These are phyloP conservation scores for Cryptotis parvus DNA, from an alignment of 2,113 vertebrate genomes.

Conservation along the genomic window DNA sequence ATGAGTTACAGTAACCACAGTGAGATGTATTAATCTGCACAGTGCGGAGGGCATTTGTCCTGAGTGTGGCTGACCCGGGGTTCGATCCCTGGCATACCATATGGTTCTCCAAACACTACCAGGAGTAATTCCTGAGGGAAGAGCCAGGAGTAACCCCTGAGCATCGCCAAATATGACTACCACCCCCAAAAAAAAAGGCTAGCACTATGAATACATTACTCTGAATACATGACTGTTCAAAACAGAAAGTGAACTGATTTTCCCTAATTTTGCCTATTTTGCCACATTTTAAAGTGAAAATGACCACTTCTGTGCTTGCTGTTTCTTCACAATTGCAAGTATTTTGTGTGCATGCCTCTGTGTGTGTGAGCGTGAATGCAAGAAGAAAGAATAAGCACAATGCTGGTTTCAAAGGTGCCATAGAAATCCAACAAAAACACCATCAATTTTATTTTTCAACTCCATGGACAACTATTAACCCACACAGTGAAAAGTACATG, in stretches of 20 bases:
- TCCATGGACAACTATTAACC: slow-evolving; percentile 54
- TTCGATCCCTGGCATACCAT: too few relatives aligned
- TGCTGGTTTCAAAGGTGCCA: slow-evolving; percentile 37
- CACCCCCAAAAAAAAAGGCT: too few relatives aligned
- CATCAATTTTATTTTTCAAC: slow-evolving; percentile 57
- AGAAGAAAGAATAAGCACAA: slow-evolving; percentile 58
- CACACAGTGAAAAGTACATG: slow-evolving; percentile 6
- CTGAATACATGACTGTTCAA: background rate
- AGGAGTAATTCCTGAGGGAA: too few relatives aligned
- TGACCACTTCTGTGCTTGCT: slow-evolving; percentile 48
- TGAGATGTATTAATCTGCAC: too few relatives aligned
- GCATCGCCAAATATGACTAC: too few relatives aligned
- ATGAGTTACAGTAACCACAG: background rate
- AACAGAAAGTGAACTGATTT: slow-evolving; percentile 49
- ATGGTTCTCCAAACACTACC: too few relatives aligned
- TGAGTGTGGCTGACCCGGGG: too few relatives aligned
- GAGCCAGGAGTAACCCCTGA: too few relatives aligned
- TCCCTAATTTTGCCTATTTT: slow-evolving; percentile 37
- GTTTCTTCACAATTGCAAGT: slow-evolving; percentile 67
- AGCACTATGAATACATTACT: too few relatives aligned
- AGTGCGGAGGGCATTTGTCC: too few relatives aligned
- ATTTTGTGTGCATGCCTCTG: slow-evolving; percentile 23
- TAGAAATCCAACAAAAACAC: slow-evolving; percentile 61
- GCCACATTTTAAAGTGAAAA: slow-evolving; percentile 65
- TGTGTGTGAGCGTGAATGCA: too few relatives aligned